Base-by-base conservation (phyloP, 2,113 vertebrate species). In the Atherinomorus stipes region DNA sequence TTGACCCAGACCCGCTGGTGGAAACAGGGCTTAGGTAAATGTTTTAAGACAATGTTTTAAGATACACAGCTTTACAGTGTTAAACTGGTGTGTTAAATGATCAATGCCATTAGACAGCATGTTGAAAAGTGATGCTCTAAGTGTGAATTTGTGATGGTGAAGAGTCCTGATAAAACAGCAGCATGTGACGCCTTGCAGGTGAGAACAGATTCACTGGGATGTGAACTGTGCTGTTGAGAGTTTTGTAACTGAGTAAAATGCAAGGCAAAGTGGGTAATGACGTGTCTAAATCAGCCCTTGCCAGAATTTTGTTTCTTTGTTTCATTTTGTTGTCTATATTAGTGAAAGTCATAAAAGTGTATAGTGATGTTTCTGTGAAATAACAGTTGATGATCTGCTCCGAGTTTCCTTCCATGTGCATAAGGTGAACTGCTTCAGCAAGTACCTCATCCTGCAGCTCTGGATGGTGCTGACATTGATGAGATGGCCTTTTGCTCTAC, bases 391-490 rank as follows among this genome's bases (percentile, higher is more conserved):
- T 4, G 19, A 7, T 44, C 50, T 44, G 51, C 18, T 54, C 28
- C 25, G 16, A 2, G 26, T 69, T 28, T 75, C 38, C 19, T 64
- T 50, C 59, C n/a, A 7, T 4, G 19, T 40, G 47, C n/a, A 37
- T 50, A 47, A 54, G 70, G 64, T 61, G 61, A 61, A 54, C 64
- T 50, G 59, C 53, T 77, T 76, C 47, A 28, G 38, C 18, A 47
- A 76, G 49, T 49, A n/a, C 26, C 25, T 63, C 57, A 23, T 47
- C 9, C 56, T 23, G 40, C 42, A 68, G 68, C 72, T 44, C 58
- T 60, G 69, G 40, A 15, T 52, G 65, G 51, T 72, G 64, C 34
- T 82, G 81, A 88, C 83, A 88, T 80, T 71, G 84, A 79, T 77
- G 86, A 67, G 64, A 49, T 21, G 69, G 67, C 56, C 74, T 76